Percentiles rank a stretch among this genome's conserved stretches.
Evolutionary conservation across 1,140 invertebrate genomes (phyloP).

Genomic region (Ceratosolen fusciceps): DNA sequence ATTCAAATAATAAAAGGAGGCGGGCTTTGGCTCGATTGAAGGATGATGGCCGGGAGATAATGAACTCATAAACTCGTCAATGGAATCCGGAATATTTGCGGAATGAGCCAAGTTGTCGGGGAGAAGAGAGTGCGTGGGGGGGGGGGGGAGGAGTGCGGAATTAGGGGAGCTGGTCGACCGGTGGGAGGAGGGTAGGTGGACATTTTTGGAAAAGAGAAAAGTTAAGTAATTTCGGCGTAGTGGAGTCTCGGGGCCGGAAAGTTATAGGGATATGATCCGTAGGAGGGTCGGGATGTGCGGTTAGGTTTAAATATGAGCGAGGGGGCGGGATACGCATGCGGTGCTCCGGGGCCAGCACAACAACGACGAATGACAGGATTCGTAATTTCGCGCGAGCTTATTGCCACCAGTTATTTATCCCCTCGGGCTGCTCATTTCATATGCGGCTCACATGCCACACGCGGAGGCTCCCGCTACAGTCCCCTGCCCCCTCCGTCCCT

Average conservation of each 20-base stretch:
- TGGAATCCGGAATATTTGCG: slow-evolving; percentile 17
- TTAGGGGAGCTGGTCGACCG: no score
- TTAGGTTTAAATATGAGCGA: slow-evolving; percentile 35
- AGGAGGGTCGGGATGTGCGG: slow-evolving; percentile 25
- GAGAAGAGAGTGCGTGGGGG: not conserved
- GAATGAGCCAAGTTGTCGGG: not conserved
- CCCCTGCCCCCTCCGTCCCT: not conserved
- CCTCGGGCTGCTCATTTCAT: slow-evolving; percentile 54
- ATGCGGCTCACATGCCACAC: slow-evolving; percentile 52
- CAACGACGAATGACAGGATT: slow-evolving; percentile 51
- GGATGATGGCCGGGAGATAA: not conserved
- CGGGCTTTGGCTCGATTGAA: no score
- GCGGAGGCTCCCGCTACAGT: not conserved
- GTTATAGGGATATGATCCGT: slow-evolving; percentile 38
- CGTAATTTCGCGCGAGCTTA: slow-evolving; percentile 59
- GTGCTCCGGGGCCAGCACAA: not conserved
- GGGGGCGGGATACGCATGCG: slow-evolving; percentile 8
- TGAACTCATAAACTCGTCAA: slow-evolving; percentile 29
- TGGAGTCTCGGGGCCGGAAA: not conserved
- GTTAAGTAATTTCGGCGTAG: slow-evolving; percentile 38
- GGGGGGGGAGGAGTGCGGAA: no score
- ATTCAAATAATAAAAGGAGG: not conserved
- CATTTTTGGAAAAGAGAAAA: slow-evolving; percentile 40
- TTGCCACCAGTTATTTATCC: slow-evolving; percentile 60
- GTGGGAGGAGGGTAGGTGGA: no score